phyloP scores from a whole-genome alignment of 2,888 invertebrate genomes.

The Aphodius sticticus region DNA sequence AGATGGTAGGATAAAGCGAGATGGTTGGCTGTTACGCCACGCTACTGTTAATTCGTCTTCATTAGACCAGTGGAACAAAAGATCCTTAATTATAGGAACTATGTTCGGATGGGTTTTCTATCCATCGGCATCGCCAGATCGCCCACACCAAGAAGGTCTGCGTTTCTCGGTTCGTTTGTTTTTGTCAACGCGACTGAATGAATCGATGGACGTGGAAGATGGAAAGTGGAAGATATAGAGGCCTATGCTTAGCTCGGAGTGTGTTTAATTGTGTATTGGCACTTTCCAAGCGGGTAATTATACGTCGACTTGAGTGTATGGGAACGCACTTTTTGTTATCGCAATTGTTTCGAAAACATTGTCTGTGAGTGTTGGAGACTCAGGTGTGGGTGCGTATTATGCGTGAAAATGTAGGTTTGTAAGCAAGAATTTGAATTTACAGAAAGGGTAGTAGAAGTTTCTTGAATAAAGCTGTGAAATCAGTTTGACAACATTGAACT shows the following conservation, averaged over 20 bases:
- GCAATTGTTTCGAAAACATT: not conserved
- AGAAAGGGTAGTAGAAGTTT: too few relatives aligned
- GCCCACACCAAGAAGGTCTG: not conserved
- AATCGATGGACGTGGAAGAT: not conserved
- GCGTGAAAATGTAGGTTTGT: not conserved
- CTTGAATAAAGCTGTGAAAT: too few relatives aligned
- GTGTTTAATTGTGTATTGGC: conserved; percentile 18
- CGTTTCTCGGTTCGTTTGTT: not conserved
- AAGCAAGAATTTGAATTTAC: not conserved
- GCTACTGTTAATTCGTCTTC: conserved; percentile 4
- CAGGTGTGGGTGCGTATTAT: not conserved
- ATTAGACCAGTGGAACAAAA: not conserved
- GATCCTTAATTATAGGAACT: not conserved
- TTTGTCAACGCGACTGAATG: not conserved
- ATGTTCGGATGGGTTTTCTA: not conserved
- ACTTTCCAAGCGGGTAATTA: conserved; percentile 20
- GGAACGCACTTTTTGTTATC: not conserved
- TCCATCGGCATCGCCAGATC: not conserved
- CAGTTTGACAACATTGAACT: too few relatives aligned
- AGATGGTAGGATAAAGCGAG: not conserved
- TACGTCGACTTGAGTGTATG: conserved; percentile 1
- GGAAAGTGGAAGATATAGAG: not conserved
- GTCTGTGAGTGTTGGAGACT: not conserved
- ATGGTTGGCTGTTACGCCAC: not conserved
- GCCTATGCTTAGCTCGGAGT: not conserved